phyloP scores from a whole-genome alignment of 2,113 vertebrate genomes.

The Bujurquina vittata region DNA sequence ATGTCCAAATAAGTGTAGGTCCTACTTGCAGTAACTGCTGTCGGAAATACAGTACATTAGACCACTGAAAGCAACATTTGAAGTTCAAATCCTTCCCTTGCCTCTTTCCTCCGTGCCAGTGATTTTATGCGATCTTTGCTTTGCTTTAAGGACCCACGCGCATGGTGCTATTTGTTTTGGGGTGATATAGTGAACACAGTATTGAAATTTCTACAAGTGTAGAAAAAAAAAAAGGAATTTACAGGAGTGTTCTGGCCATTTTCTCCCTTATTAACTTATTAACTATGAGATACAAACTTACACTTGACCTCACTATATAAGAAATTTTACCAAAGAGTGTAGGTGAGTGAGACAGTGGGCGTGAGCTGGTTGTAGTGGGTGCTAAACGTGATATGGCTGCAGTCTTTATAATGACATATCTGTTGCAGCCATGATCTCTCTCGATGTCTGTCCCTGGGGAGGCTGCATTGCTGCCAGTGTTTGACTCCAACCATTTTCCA shows the following conservation, averaged over 20 bases:
- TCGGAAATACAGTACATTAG: too few relatives aligned
- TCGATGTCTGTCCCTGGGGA: fast-evolving
- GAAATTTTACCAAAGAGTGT: fast-evolving
- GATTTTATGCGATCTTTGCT: background rate
- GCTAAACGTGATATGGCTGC: background rate
- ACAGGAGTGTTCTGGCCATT: fast-evolving
- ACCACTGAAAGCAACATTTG: background rate
- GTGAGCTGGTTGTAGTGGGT: background rate
- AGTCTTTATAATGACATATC: background rate
- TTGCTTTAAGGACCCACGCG: background rate
- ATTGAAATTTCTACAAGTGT: background rate
- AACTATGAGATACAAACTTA: background rate
- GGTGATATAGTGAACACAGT: background rate
- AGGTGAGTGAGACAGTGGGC: background rate
- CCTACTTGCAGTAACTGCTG: background rate
- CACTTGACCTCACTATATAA: background rate
- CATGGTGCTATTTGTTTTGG: fast-evolving
- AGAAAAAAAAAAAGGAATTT: background rate
- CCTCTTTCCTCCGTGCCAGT: background rate
- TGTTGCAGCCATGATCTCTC: background rate
- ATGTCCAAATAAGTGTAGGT: background rate
- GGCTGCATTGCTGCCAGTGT: fast-evolving
- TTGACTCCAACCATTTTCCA: background rate
- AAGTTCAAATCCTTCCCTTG: background rate
- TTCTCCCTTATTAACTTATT: background rate